Conservation (phyloP, 2,113 vertebrate genomes). For the Mormyrus iriodes region DNA sequence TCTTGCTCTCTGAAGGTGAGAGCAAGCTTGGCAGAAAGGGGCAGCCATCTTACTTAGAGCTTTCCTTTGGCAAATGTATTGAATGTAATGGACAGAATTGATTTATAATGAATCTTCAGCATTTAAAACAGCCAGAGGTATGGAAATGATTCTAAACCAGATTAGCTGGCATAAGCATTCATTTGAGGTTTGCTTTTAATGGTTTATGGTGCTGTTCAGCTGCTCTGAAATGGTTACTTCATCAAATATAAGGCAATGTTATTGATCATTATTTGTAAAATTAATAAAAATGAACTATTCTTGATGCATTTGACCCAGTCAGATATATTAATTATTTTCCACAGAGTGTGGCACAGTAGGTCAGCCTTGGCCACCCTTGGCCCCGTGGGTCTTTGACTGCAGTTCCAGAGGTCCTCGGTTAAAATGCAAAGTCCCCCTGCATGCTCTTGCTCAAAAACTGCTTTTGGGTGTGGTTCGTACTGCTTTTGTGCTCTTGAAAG, state of each 20-base stretch:
- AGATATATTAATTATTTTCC: background rate
- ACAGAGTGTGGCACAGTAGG: background rate
- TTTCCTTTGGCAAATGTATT: background rate
- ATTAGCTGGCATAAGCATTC: background rate
- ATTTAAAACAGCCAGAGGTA: background rate
- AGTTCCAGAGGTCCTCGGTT: background rate
- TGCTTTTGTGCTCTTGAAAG: background rate
- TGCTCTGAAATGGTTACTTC: background rate
- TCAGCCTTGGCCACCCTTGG: background rate
- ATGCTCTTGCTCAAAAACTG: background rate
- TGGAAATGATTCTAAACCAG: background rate
- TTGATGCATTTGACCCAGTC: background rate
- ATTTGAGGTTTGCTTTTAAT: background rate
- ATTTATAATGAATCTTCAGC: background rate
- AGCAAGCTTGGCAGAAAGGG: too few species aligned
- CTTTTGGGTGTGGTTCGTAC: background rate
- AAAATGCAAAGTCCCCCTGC: background rate
- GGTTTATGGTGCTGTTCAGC: background rate
- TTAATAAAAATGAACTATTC: background rate
- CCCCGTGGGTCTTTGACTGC: background rate
- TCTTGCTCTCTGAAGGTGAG: too few species aligned
- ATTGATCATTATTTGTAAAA: background rate
- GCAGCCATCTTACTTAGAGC: background rate
- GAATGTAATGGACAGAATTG: background rate
- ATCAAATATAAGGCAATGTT: background rate